Base-by-base conservation (phyloP, 2,888 invertebrate genomes). In the Emesis furor region DNA sequence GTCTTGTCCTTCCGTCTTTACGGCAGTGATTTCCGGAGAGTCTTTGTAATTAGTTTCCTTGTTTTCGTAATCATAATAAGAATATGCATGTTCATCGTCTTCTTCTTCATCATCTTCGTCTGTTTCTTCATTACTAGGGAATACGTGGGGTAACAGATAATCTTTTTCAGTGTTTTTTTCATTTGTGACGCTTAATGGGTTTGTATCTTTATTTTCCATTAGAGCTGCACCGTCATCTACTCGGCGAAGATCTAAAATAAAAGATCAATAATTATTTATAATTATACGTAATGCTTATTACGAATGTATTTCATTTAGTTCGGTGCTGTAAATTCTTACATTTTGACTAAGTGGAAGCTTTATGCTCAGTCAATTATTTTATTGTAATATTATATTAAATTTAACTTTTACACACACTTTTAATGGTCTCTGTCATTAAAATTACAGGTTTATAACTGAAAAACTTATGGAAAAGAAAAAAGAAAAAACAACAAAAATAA, bases 11-110 rank as follows among this genome's bases (percentile, higher is more conserved):
- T 93, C 93, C 79, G 91, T 95, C 76, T 91, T 93, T 32, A 90
- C 93, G 51, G 95, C 94, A 10, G 92, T 94, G 81, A 93, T 89
- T 68, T 96, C 96, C 39, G 96, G 94, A 0, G 95, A 94, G 78
- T 96, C 97, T 91, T 95, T 96, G 83, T 96, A 96, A 90, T 96
- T 96, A 0, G 93, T 91, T 83, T 96, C 96, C 90, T 96, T 96
- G 8, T 89, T 92, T 77, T 96, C 96, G 73, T 95, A 95, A 88
- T 96, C 96, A 73, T 96, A 96, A 87, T 96, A 96, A 90, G 94
- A 90, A 78, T 96, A 96, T 14, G 95, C 90, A 76, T 91, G 93
- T 76, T 95, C 95, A 59, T 95, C 95, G 3, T 95, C 95, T 0
- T 93, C 94, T 3, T 93, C 94, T 3, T 94, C 95, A 3, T 95